Percentiles rank a stretch among this genome's conserved stretches.
Evolutionary conservation across 1,140 invertebrate species (phyloP).

Genomic region (Bombus difficillimus): DNA sequence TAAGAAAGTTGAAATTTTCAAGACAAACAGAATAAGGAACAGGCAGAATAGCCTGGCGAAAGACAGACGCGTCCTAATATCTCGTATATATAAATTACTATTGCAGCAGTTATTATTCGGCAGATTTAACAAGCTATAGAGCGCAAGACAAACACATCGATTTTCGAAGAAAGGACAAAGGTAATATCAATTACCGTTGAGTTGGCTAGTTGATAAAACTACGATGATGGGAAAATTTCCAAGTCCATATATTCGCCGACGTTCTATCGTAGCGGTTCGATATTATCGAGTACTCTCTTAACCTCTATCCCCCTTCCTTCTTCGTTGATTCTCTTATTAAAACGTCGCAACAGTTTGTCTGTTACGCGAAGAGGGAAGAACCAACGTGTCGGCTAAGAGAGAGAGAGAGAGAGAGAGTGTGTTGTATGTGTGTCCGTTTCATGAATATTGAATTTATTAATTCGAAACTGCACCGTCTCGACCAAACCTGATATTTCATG

Average conservation of each 20-base stretch:
- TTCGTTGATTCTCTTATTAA: constrained; percentile 8
- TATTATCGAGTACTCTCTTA: constrained; percentile 24
- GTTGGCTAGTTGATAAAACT: constrained; percentile 25
- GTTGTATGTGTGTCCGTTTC: not conserved
- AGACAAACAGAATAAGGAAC: too few species aligned
- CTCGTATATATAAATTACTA: constrained; percentile 20
- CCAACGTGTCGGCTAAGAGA: not conserved
- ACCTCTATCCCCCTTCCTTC: not conserved
- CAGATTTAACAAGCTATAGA: constrained; percentile 43
- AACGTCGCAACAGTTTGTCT: not conserved
- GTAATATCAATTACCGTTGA: constrained; percentile 53
- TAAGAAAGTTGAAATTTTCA: too few species aligned
- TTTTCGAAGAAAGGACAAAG: constrained; percentile 64
- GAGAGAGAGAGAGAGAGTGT: too few species aligned
- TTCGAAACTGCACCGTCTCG: not conserved
- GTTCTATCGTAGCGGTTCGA: not conserved
- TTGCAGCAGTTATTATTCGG: constrained; percentile 27
- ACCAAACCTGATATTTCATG: not conserved
- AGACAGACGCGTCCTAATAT: not conserved
- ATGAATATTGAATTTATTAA: constrained; percentile 1
- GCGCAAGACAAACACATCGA: constrained; percentile 49
- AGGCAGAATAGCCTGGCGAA: too few species aligned
- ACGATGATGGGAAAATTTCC: constrained; percentile 50
- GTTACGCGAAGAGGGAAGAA: not conserved
- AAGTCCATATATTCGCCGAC: constrained; percentile 12